phyloP scores from a whole-genome alignment of 2,797 vertebrate genomes.

The Typhlichthys eigenmanni region DNA sequence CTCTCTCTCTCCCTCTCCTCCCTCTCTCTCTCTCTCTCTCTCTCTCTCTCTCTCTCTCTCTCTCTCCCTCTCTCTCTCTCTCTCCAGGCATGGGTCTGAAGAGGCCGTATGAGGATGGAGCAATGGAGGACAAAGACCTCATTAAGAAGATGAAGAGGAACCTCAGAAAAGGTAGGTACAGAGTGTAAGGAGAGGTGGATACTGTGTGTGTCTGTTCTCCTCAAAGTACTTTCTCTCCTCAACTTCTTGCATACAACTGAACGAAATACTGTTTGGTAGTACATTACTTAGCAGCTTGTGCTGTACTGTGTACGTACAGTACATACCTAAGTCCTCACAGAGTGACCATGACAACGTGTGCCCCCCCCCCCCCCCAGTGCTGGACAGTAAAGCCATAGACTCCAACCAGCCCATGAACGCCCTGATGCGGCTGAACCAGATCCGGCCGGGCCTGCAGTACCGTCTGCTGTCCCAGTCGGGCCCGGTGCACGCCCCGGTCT shows the following conservation, averaged over 20 bases:
- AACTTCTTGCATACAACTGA: no score
- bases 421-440: slow-evolving; percentile 98
- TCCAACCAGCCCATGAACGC: slow-evolving; percentile 95
- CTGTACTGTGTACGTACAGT: no score
- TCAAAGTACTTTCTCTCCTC: not conserved
- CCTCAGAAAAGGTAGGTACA: slow-evolving; percentile 87
- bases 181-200: not conserved
- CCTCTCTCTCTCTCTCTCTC: slow-evolving; percentile 1
- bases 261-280: no score
- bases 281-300: no score
- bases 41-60: not conserved
- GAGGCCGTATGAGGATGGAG: slow-evolving; percentile 92
- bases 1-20: not conserved
- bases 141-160: slow-evolving; percentile 99
- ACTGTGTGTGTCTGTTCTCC: not conserved
- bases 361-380: slow-evolving; percentile 72
- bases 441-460: slow-evolving; percentile 97
- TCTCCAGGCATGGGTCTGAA: slow-evolving; percentile 85
- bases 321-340: no score
- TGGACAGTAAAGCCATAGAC: slow-evolving; percentile 99
- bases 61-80: not conserved
- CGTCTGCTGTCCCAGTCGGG: slow-evolving; percentile 98
- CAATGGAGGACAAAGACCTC: slow-evolving; percentile 94
- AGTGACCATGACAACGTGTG: not conserved
- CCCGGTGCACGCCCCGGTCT: slow-evolving; percentile 97